Evolutionary conservation across 2,797 vertebrate genomes (phyloP).

Genomic region (Anabas testudineus): DNA sequence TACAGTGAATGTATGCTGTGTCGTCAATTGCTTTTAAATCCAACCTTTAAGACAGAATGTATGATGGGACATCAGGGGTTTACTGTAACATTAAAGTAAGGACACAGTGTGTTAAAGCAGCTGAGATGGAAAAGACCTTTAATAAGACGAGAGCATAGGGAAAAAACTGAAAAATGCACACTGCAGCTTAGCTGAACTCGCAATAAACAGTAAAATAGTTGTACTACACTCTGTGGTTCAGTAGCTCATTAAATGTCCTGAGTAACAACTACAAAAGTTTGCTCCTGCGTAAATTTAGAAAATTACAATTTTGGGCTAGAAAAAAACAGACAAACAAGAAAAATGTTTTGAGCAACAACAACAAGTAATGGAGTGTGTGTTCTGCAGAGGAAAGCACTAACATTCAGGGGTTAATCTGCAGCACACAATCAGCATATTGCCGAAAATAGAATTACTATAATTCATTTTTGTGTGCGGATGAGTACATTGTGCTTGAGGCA

Average conservation of each 20-base stretch:
- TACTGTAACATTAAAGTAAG: constrained; percentile 1
- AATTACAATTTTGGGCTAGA: constrained; percentile 3
- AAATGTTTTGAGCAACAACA: constrained; percentile 2
- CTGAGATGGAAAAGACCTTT: neutral
- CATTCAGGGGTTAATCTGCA: constrained; percentile 21
- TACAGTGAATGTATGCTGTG: neutral
- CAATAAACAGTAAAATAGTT: neutral
- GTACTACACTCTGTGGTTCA: constrained; percentile 15
- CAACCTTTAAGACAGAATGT: neutral
- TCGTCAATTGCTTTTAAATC: neutral
- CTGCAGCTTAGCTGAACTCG: neutral
- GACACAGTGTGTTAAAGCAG: constrained; percentile 1
- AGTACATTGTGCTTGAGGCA: constrained; percentile 22
- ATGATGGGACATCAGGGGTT: neutral
- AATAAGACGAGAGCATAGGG: neutral
- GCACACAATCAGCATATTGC: constrained; percentile 16
- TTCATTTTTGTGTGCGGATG: constrained; percentile 4
- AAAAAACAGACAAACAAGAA: neutral
- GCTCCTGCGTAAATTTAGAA: neutral
- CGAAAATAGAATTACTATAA: constrained; percentile 26
- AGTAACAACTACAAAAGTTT: constrained; percentile 15
- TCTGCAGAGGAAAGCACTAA: constrained; percentile 10
- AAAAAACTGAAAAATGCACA: neutral
- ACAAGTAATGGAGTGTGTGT: neutral
- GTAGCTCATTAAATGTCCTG: constrained; percentile 8